Evolutionary conservation across 2,888 invertebrate genomes (phyloP), one percentile per base, ranked within the genome.

Genomic region (Lottia gigantea): DNA sequence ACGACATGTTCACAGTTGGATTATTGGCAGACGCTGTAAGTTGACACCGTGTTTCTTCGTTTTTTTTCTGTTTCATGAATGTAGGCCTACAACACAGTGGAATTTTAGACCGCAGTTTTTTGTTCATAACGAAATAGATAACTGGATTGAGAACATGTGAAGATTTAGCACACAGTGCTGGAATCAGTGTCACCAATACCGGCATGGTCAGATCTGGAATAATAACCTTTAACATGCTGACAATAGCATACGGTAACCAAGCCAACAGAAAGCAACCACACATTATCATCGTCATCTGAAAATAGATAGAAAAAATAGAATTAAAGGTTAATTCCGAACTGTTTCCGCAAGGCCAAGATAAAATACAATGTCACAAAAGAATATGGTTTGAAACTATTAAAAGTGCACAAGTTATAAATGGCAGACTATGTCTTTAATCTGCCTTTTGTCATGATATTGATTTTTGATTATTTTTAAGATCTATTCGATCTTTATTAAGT

Each of bases 181-280:
- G 75, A 19, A 77, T 6, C 6, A 69, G 65, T 2, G 75, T 68
- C 11, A 74, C 3, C 1, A 55, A 45, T 6, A 63, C n/a, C 0
- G 77, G 71, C 6, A 77, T 62, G 49, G 55, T 64, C 11, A 68
- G 14, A 16, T 68, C 46, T 26, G 47, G 70, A 40, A 68, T 46
- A 55, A 76, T 71, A 46, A 74, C 61, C 23, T 68, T 66, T 15
- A 75, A 26, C 71, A 77, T 72, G 46, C 74, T 74, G n/a, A 78
- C 68, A 31, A 78, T 55, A 46, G 78, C 72, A 67, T 80, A 80
- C 3, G 80, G 80, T n/a, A 75, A 72, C 80, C 80, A 80, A 25
- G 73, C 75, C 15, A 77, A 40, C 46, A 80, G 46, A 63, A 76
- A 80, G n/a, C 64, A 72, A 7, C 63, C 25, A 40, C 77, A 74